These are phyloP conservation scores for Glaucidium brasilianum DNA, from an alignment of 2,113 vertebrate species.

Conservation along the genomic window DNA sequence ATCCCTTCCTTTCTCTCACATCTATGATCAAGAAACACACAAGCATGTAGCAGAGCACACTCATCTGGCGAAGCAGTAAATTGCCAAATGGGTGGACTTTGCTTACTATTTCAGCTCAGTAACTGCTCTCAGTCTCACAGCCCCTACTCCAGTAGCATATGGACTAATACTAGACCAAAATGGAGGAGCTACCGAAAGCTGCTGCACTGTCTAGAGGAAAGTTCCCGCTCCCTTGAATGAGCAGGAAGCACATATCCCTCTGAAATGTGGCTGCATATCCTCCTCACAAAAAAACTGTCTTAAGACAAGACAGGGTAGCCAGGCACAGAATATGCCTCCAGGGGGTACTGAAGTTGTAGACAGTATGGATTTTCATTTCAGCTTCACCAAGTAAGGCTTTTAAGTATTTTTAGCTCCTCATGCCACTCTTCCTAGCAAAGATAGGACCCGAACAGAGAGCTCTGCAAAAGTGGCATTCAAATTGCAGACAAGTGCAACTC, in stretches of 20 bases:
- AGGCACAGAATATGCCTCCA: not conserved
- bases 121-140: not conserved
- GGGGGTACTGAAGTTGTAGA: not conserved
- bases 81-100: not conserved
- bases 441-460: not conserved
- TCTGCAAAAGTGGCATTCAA: not conserved
- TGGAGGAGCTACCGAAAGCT: not conserved
- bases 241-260: rapidly evolving
- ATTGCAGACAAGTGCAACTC: not conserved
- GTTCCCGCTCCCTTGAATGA: rapidly evolving
- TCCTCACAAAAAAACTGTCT: rapidly evolving
- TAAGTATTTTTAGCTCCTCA: not conserved
- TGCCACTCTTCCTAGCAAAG: not conserved
- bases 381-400: rapidly evolving
- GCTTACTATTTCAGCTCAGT: not conserved
- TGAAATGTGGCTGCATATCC: not conserved
- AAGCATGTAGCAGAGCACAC: not conserved
- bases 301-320: not conserved
- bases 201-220: not conserved
- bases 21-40: not conserved
- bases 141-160: rapidly evolving
- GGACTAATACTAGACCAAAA: not conserved
- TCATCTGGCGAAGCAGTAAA: not conserved
- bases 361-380: not conserved
- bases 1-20: not conserved